A percentile compares a stretch with the other conserved stretches of the same genome.
Conservation (phyloP, 2,888 invertebrate species). For the Eucera pruinosa region DNA sequence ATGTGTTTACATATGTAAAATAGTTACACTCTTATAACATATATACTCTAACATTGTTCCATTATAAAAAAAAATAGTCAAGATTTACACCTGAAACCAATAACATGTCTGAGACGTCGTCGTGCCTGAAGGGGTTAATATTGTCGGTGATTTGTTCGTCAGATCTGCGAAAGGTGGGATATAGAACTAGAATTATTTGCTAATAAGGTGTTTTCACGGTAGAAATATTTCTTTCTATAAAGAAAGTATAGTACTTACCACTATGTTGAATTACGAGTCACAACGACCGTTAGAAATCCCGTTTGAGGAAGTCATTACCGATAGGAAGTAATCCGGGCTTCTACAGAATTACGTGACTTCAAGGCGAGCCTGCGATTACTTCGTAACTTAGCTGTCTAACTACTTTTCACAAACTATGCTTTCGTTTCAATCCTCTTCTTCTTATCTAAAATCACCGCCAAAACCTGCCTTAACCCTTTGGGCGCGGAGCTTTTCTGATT, state of each 20-base stretch:
- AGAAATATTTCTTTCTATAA: background rate
- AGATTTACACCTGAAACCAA: no score
- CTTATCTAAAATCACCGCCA: background rate
- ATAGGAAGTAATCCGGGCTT: constrained; percentile 36
- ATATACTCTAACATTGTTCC: no score
- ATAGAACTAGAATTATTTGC: background rate
- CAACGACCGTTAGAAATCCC: constrained; percentile 2
- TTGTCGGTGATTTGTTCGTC: background rate
- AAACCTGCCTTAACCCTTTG: no score
- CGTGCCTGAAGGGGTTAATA: no score
- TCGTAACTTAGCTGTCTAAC: constrained; percentile 4
- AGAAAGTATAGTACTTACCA: background rate
- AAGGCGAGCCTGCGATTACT: constrained; percentile 33
- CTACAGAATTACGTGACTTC: constrained; percentile 38
- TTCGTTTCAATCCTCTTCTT: background rate
- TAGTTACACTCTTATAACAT: no score
- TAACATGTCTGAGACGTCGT: no score
- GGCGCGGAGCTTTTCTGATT: no score
- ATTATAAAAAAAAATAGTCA: no score
- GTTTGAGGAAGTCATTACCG: constrained; percentile 32
- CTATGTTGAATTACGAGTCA: background rate
- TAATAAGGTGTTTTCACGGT: background rate
- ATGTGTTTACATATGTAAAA: no score
- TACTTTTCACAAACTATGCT: constrained; percentile 8
- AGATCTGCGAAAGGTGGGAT: background rate